Evolutionary conservation across 2,888 invertebrate species (phyloP), one percentile per base, ranked within the genome.

Genomic region (Periphyllus acericola): DNA sequence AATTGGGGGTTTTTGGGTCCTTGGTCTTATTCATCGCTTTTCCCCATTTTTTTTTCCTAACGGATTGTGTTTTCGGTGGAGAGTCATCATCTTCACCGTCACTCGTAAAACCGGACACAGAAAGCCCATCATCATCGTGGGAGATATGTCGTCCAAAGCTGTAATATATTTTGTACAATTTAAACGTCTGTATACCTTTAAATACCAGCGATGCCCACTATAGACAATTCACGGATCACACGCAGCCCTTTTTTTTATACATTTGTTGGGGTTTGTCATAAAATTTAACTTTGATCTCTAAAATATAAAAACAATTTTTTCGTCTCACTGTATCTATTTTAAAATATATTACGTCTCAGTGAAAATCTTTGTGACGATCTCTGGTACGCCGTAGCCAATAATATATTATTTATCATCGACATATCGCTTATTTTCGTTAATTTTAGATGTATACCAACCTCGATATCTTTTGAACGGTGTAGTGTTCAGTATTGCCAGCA

Each of bases 401-500:
- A n/a, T n/a, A n/a, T n/a, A n/a, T n/a, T n/a, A n/a, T n/a, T n/a
- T n/a, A n/a, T n/a, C 46, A 46, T 9, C 9, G 11, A 46, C 46
- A 46, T 9, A 60, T 60, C 21, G 25, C 3, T 60, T 60, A 25
- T n/a, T n/a, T n/a, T n/a, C 21, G 66, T 5, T 74, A 74, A 21
- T 74, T 34, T 79, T 60, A 19, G 0, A 84, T 32, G 25, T 19
- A 14, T 84, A 86, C 78, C 25, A 71, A 89, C 89, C 89, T 89
- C n/a, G 89, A 89, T 46, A 89, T 78, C n/a, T 89, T 89, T 86
- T 89, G 89, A 21, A 89, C 89, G 14, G 89, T 89, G 55, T 89
- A 89, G 68, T 83, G 46, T 75, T 89, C 89, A 25, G 75, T 86
- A 72, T 78, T 86, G 8, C 66, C 87, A 32, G 86, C n/a, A 72